These are phyloP conservation scores for Perizoma affinitatum DNA, from an alignment of 2,888 invertebrate species.

Conservation along the genomic window DNA sequence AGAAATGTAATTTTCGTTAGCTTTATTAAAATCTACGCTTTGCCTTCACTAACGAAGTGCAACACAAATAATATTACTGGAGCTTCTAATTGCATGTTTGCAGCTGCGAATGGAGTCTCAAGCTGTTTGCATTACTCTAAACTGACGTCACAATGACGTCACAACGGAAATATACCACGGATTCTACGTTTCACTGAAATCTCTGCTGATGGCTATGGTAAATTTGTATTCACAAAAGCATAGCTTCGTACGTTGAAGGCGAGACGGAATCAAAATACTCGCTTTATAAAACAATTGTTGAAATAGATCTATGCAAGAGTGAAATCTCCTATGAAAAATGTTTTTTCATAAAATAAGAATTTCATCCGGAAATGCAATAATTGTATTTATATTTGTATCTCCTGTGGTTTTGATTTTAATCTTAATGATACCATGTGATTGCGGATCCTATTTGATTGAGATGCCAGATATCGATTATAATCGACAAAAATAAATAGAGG, in stretches of 20 bases:
- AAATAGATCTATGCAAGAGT: too few relatives aligned
- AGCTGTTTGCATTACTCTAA: slow-evolving; percentile 46
- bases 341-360: too few relatives aligned
- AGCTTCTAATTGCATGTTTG: slow-evolving; percentile 60
- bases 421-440: too few relatives aligned
- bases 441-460: too few relatives aligned
- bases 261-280: too few relatives aligned
- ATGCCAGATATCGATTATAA: too few relatives aligned
- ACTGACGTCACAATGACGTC: slow-evolving; percentile 20
- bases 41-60: slow-evolving; percentile 37
- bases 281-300: too few relatives aligned
- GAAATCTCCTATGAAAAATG: too few relatives aligned
- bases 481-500: too few relatives aligned
- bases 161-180: slow-evolving; percentile 14
- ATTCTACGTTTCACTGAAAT: slow-evolving; percentile 7
- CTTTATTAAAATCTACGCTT: slow-evolving; percentile 19
- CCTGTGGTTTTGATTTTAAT: too few relatives aligned
- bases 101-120: slow-evolving; percentile 48
- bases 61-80: slow-evolving; percentile 52
- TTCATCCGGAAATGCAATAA: too few relatives aligned
- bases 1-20: slow-evolving; percentile 17
- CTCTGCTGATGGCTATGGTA: background rate
- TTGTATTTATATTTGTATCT: too few relatives aligned
- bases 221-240: background rate
- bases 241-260: background rate